Evolutionary conservation across 2,113 vertebrate species (phyloP).

Genomic region (Tachysurus fulvidraco): DNA sequence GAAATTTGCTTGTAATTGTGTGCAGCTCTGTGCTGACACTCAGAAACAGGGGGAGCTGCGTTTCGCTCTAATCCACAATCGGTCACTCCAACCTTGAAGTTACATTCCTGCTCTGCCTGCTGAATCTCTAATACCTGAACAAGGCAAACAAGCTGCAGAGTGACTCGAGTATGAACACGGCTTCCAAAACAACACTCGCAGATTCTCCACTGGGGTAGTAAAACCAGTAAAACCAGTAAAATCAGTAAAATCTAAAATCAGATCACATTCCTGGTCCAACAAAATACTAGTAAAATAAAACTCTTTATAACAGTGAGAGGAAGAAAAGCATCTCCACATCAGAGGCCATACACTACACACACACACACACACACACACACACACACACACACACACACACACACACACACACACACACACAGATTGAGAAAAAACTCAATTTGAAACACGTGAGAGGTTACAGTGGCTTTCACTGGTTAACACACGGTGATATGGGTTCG

Average conservation of each 20-base stretch:
- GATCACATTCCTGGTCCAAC: not conserved
- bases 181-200: not conserved
- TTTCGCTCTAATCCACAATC: constrained; percentile 32
- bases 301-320: not conserved
- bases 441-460: no score
- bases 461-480: no score
- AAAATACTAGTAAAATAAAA: no score
- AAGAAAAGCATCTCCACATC: not conserved
- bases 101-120: constrained; percentile 1
- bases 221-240: no score
- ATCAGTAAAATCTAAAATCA: not conserved
- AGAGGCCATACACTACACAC: not conserved
- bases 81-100: constrained; percentile 54
- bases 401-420: no score
- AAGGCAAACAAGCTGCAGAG: constrained; percentile 33
- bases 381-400: no score
- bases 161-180: not conserved
- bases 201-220: not conserved
- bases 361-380: no score
- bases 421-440: no score
- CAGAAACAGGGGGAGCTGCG: constrained; percentile 21
- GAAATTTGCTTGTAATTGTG: constrained; percentile 43
- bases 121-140: constrained; percentile 42
- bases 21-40: constrained; percentile 23
- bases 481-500: no score